Base-by-base conservation (phyloP, 2,888 invertebrate species). In the Esperia sulphurella region DNA sequence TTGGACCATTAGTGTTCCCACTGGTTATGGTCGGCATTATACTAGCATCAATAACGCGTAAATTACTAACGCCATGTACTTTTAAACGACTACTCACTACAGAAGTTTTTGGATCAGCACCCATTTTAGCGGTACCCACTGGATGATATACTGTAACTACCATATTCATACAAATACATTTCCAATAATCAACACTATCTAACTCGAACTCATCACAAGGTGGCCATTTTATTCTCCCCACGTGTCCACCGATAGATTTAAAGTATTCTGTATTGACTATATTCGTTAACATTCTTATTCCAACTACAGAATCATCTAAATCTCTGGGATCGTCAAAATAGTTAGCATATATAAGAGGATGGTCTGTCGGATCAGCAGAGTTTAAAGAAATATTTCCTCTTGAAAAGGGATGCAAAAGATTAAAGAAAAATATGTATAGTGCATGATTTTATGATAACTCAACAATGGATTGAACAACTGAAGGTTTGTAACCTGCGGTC, bases 1-100 rank as follows among this genome's bases (percentile, higher is more conserved):
- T 90, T 0, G 95, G 94, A 0, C 93, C 95, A 68, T 95, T 95
- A 0, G 94, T 95, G 69, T 96, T 96, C 0, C 94, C 95, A 65
- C 94, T 95, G 0, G 93, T 90, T 43, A 94, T 91, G 1, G 75
- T 86, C 0, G 95, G 96, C 95, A 96, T 96, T 40, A 96, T 91
- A 47, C 95, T 95, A 0, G 94, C 95, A 70, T 95, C 95, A 0
- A 92, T 91, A 0, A 95, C 94, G 37, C 95, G 84, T 1, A 95
- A 78, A 9, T 92, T 92, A 13, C 83, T 71, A 0, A 94, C 83
- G 0, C 93, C 93, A 50, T 93, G 90, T 0, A 95, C 93, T 53
- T 85, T 90, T 3, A 95, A 73, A 38, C 92, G 75, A 0, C 92
- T 90, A 70, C 93, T 92, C 0, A 79, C 77, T 0, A 78, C 77